Evolutionary conservation across 2,113 vertebrate species (phyloP).

Genomic region (Seriola quinqueradiata): DNA sequence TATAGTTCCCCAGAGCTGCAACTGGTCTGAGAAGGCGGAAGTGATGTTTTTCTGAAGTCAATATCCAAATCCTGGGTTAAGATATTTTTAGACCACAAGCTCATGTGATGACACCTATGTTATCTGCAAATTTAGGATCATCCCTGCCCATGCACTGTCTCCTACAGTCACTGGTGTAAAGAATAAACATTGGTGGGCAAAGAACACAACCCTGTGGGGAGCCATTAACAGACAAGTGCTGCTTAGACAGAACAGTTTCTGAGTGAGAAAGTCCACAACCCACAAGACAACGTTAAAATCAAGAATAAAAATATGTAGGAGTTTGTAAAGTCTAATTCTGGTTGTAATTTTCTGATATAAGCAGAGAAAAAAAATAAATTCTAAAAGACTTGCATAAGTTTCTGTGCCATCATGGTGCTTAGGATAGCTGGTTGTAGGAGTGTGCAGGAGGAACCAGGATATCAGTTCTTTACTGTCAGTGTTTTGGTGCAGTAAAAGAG

Average conservation of each 20-base stretch:
- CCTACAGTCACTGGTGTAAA: background rate
- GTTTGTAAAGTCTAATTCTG: background rate
- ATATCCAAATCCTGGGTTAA: background rate
- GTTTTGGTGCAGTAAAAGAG: slow-evolving; percentile 21
- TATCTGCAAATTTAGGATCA: slow-evolving; percentile 8
- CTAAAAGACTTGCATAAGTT: background rate
- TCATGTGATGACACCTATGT: slow-evolving; percentile 5
- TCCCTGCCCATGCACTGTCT: background rate
- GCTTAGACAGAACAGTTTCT: background rate
- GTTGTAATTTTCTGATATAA: background rate
- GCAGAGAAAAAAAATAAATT: background rate
- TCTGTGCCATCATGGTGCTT: background rate
- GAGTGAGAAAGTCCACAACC: background rate
- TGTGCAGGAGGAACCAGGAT: background rate
- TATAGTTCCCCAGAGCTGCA: no score
- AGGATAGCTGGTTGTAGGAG: background rate
- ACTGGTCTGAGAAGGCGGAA: no score
- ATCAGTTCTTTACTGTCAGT: slow-evolving; percentile 21
- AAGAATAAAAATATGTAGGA: background rate
- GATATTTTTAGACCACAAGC: background rate
- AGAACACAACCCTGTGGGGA: background rate
- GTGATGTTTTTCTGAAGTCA: no score
- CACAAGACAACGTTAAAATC: background rate
- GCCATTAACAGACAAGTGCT: background rate
- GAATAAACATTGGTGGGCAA: slow-evolving; percentile 12